Conservation (phyloP, 2,888 invertebrate genomes). For the Smittia sp. region DNA sequence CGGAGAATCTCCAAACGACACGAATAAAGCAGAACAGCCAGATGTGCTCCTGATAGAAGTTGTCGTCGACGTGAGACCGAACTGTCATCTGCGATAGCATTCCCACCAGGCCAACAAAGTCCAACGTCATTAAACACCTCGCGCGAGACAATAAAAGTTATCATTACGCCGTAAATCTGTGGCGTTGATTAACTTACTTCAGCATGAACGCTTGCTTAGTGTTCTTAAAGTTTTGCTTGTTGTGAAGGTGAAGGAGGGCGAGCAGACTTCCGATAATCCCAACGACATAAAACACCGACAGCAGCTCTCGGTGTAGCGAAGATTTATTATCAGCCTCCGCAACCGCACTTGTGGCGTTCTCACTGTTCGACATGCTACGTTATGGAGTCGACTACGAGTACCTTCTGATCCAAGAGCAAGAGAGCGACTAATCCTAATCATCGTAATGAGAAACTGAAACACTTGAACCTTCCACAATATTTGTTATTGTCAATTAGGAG, state of each 20-base stretch:
- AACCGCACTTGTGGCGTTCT: neutral
- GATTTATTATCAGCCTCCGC: neutral
- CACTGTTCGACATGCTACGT: neutral
- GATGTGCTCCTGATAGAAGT: slow-evolving; percentile 46
- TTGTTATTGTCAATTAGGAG: neutral
- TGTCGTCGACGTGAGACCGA: neutral
- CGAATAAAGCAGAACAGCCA: slow-evolving; percentile 53
- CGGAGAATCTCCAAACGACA: slow-evolving; percentile 77
- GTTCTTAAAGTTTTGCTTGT: slow-evolving; percentile 67
- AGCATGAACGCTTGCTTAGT: slow-evolving; percentile 74
- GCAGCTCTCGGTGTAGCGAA: neutral
- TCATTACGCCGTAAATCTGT: neutral
- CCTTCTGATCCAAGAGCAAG: neutral
- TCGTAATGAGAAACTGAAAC: neutral
- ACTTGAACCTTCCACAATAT: neutral
- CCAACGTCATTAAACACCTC: slow-evolving; percentile 74
- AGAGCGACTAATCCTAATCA: slow-evolving; percentile 27
- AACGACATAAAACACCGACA: slow-evolving; percentile 57
- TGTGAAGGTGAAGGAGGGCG: slow-evolving; percentile 71
- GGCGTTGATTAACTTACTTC: slow-evolving; percentile 47
- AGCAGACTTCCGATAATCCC: slow-evolving; percentile 73
- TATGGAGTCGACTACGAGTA: neutral
- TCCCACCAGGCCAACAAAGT: slow-evolving; percentile 74
- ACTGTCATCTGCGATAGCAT: slow-evolving; percentile 62
- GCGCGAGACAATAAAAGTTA: slow-evolving; percentile 47